phyloP scores from a whole-genome alignment of 2,113 vertebrate genomes.

The Pseudopipra pipra region DNA sequence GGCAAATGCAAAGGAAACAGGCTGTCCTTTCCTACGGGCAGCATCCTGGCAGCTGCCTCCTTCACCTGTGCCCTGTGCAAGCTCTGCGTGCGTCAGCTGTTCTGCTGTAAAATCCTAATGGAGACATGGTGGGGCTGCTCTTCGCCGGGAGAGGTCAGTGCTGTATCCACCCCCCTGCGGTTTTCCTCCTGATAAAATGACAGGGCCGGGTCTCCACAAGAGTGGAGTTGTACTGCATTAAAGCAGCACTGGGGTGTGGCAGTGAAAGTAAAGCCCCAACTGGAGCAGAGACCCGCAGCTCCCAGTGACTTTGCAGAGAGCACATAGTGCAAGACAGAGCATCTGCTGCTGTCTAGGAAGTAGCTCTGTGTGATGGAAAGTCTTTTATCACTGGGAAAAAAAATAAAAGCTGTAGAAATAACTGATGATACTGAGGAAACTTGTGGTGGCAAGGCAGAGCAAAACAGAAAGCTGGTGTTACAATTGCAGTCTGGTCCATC shows the following conservation, averaged over 20 bases:
- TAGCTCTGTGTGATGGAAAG: background rate
- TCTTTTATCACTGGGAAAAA: background rate
- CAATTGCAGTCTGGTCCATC: background rate
- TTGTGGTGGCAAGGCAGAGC: background rate
- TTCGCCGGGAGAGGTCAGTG: background rate
- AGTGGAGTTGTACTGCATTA: background rate
- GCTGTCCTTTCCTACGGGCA: background rate
- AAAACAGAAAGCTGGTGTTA: background rate
- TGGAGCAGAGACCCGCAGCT: background rate
- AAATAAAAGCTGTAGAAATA: background rate
- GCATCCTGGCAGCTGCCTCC: background rate
- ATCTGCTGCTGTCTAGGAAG: slow-evolving; percentile 36
- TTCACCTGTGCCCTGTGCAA: background rate
- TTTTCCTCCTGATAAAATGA: background rate
- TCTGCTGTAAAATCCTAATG: background rate
- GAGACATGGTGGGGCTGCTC: background rate
- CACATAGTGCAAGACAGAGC: background rate
- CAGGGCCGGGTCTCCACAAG: background rate
- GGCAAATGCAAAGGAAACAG: background rate
- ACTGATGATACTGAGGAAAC: background rate
- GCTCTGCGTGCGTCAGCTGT: background rate
- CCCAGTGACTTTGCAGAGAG: background rate
- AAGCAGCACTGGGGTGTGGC: background rate
- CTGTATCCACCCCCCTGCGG: background rate
- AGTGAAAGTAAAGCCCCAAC: background rate